Percentiles rank a stretch among this genome's conserved stretches.
Conservation (phyloP, 1,140 invertebrate species). For the Hydropsyche tenuis region DNA sequence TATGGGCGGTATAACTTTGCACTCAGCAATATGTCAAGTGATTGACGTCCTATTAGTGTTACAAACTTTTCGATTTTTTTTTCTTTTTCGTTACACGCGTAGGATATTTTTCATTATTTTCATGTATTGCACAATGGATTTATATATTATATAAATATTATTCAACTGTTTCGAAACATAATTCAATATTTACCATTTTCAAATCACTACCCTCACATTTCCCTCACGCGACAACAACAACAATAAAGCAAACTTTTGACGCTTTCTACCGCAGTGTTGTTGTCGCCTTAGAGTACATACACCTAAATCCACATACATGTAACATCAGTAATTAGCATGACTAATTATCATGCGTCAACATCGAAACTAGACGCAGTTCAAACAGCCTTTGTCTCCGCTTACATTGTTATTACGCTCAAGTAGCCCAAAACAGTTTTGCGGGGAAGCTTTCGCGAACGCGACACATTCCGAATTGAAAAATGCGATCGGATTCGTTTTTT, state of each 20-base stretch:
- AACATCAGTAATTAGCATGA: slow-evolving; percentile 1
- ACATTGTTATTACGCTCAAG: slow-evolving; percentile 16
- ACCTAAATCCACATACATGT: neutral
- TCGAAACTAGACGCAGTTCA: slow-evolving; percentile 10
- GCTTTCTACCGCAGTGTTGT: too few species aligned
- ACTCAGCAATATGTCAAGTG: slow-evolving; percentile 1
- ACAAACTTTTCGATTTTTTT: slow-evolving; percentile 10
- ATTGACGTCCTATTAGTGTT: slow-evolving; percentile 17
- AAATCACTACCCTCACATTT: too few species aligned
- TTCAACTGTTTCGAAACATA: too few species aligned
- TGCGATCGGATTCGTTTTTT: too few species aligned
- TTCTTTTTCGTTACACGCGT: neutral
- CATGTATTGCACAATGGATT: too few species aligned
- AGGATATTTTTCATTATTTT: too few species aligned
- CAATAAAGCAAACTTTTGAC: too few species aligned
- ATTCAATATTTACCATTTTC: too few species aligned
- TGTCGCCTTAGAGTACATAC: too few species aligned
- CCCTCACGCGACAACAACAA: too few species aligned
- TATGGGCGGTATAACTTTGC: neutral
- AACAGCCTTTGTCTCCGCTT: slow-evolving; percentile 15
- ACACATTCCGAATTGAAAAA: neutral
- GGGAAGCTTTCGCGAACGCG: neutral
- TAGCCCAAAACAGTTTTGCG: neutral
- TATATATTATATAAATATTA: too few species aligned
- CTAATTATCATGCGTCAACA: slow-evolving; percentile 33